phyloP scores from a whole-genome alignment of 2,888 invertebrate genomes.

The Melinaea menophilus region DNA sequence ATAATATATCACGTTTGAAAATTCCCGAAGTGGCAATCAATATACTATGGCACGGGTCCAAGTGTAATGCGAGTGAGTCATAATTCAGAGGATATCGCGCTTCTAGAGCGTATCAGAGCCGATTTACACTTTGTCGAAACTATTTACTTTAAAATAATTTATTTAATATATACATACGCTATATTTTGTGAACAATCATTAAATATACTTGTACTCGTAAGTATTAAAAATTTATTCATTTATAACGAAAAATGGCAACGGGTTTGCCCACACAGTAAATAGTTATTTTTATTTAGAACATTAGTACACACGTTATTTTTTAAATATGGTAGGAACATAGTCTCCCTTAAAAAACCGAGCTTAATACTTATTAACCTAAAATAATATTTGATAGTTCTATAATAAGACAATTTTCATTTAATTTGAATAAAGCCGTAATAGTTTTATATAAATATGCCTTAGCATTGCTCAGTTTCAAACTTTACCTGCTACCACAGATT shows the following conservation, averaged over 20 bases:
- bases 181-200: neutral
- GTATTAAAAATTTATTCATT: neutral
- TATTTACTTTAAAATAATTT: neutral
- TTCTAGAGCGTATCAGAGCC: slow-evolving; percentile 24
- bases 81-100: slow-evolving; percentile 37
- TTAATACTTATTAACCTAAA: too few relatives aligned
- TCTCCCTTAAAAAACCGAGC: too few relatives aligned
- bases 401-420: neutral
- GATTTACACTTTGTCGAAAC: slow-evolving; percentile 18
- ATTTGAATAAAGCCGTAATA: neutral
- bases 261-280: too few relatives aligned
- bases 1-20: slow-evolving; percentile 29
- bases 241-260: neutral
- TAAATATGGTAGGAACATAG: too few relatives aligned
- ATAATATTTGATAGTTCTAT: too few relatives aligned
- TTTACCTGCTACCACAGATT: slow-evolving; percentile 32
- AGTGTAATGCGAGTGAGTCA: slow-evolving; percentile 38
- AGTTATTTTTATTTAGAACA: neutral
- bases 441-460: slow-evolving; percentile 15
- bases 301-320: neutral
- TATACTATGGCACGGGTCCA: slow-evolving; percentile 39
- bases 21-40: slow-evolving; percentile 38
- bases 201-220: neutral
- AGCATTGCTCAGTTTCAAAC: slow-evolving; percentile 32
- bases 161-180: neutral